Conservation (phyloP, 2,113 vertebrate genomes). For the Elephas maximus region DNA sequence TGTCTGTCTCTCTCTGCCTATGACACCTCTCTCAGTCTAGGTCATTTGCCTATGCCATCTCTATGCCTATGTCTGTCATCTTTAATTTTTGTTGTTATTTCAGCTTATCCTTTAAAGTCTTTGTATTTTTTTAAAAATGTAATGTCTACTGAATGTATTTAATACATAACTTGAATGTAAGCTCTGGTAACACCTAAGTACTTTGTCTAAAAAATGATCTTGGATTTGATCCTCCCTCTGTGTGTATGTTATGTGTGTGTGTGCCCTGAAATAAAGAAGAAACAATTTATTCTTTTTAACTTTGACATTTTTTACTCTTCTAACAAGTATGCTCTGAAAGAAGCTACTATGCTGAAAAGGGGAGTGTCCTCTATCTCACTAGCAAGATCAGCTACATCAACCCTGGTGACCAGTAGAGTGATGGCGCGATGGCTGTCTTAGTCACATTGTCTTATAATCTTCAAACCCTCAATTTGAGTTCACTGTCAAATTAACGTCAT, state of each 20-base stretch:
- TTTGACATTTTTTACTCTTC: neutral
- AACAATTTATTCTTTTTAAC: neutral
- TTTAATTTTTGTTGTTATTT: no score
- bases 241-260: neutral
- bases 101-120: slow-evolving; percentile 38
- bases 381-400: neutral
- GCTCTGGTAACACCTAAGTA: neutral
- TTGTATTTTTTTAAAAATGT: slow-evolving; percentile 36
- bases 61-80: no score
- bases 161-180: slow-evolving; percentile 39
- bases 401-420: neutral
- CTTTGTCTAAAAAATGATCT: neutral
- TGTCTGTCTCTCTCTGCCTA: neutral
- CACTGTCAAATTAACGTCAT: neutral
- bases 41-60: neutral
- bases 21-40: no score
- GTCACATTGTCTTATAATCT: neutral
- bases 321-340: neutral
- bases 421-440: neutral
- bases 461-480: neutral
- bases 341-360: neutral
- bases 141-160: neutral
- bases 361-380: neutral
- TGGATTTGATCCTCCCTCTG: neutral
- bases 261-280: neutral